phyloP scores from a whole-genome alignment of 2,888 invertebrate genomes.

The Coelogynopora nodosa region DNA sequence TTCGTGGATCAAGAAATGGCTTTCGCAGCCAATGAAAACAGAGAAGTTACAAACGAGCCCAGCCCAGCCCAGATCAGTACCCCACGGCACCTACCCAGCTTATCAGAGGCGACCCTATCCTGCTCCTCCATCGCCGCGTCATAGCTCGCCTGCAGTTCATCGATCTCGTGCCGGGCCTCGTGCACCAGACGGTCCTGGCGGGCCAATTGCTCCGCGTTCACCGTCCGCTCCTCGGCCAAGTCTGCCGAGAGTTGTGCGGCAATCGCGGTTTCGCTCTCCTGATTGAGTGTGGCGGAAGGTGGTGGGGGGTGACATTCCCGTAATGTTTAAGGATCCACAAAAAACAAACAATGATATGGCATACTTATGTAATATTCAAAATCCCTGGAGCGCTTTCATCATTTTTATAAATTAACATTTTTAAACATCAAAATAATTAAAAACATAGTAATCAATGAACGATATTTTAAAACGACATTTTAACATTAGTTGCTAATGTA shows the following conservation, averaged over 20 bases:
- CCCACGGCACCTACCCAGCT: not conserved
- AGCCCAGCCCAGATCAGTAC: too few species aligned
- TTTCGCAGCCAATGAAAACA: too few species aligned
- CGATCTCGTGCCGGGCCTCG: not conserved
- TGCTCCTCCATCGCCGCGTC: not conserved
- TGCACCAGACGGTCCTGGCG: not conserved
- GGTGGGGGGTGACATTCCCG: not conserved
- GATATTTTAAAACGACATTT: too few species aligned
- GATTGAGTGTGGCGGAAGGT: not conserved
- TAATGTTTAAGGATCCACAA: not conserved
- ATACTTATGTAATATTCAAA: too few species aligned
- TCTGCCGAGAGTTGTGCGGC: not conserved
- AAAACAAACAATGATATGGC: not conserved
- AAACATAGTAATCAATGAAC: too few species aligned
- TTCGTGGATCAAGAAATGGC: too few species aligned
- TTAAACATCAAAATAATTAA: too few species aligned
- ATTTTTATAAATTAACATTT: too few species aligned
- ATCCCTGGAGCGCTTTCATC: too few species aligned
- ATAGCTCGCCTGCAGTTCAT: not conserved
- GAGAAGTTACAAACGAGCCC: too few species aligned
- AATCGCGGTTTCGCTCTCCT: not conserved
- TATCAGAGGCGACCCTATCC: not conserved
- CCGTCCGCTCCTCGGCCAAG: not conserved
- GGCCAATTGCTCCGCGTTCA: not conserved
- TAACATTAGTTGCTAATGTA: too few species aligned